Evolutionary conservation across 2,888 invertebrate species (phyloP).

Genomic region (Agrochola lychnidis): DNA sequence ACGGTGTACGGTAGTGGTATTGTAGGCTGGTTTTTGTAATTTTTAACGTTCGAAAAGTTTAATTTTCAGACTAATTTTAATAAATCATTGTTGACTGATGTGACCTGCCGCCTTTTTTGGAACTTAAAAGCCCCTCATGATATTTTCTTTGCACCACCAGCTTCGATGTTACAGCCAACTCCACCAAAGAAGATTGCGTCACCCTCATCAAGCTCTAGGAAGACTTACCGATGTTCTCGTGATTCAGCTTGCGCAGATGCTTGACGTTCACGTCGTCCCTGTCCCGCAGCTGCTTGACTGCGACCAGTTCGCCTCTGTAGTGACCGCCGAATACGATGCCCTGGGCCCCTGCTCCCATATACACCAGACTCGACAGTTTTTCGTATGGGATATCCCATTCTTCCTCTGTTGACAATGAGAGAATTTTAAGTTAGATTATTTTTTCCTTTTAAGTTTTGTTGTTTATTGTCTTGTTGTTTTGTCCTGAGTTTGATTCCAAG

Average conservation of each 20-base stretch:
- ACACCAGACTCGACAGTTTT: slow-evolving; percentile 95
- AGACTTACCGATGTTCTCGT: slow-evolving; percentile 95
- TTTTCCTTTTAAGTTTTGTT: not conserved
- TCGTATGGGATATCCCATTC: slow-evolving; percentile 99
- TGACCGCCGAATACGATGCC: slow-evolving; percentile 98
- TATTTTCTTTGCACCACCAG: not conserved
- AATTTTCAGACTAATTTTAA: not conserved
- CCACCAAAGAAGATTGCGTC: not conserved
- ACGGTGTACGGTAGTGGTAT: not conserved
- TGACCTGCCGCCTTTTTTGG: not conserved
- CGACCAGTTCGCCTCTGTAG: slow-evolving; percentile 95
- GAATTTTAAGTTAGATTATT: not conserved
- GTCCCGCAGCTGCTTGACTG: slow-evolving; percentile 98
- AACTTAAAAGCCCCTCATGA: not conserved
- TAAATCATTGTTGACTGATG: not conserved
- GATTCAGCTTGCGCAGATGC: slow-evolving; percentile 97
- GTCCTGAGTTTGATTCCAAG: too few species aligned
- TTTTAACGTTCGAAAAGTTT: not conserved
- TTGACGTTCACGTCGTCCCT: slow-evolving; percentile 97
- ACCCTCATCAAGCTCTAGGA: slow-evolving; percentile 4
- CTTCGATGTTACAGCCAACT: not conserved
- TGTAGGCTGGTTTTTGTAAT: not conserved
- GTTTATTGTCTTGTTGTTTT: not conserved
- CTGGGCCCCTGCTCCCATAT: slow-evolving; percentile 98
- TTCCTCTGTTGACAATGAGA: slow-evolving; percentile 86